phyloP scores from a whole-genome alignment of 2,888 invertebrate species.

The Oxystoma pomonae region DNA sequence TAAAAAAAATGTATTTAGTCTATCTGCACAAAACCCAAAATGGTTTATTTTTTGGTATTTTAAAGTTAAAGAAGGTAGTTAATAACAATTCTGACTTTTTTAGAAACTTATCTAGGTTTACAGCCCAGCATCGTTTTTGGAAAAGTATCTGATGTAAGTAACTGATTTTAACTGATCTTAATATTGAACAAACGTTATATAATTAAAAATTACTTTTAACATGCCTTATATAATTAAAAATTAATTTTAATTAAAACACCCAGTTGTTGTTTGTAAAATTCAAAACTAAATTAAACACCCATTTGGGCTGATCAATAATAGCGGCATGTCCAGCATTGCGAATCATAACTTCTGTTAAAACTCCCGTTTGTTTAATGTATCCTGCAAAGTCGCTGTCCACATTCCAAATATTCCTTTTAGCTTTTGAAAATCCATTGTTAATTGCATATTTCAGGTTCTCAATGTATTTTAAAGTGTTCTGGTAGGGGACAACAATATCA shows the following conservation, averaged over 20 bases:
- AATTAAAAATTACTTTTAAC: too few relatives aligned
- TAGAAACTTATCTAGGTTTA: too few relatives aligned
- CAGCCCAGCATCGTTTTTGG: too few relatives aligned
- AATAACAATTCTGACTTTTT: too few relatives aligned
- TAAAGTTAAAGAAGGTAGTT: too few relatives aligned
- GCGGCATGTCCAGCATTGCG: neutral
- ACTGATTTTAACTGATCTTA: too few relatives aligned
- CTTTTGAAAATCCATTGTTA: neutral
- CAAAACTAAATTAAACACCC: neutral
- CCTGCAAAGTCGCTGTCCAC: neutral
- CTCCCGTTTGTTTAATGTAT: neutral
- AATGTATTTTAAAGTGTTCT: neutral
- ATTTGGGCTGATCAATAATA: neutral
- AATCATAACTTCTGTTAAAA: neutral
- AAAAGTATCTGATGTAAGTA: too few relatives aligned
- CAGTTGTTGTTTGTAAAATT: neutral
- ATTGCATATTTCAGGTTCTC: neutral
- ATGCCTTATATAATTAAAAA: too few relatives aligned
- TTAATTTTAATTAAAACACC: neutral
- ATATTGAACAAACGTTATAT: too few relatives aligned
- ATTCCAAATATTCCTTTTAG: neutral
- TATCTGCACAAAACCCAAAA: too few relatives aligned
- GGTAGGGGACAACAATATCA: neutral
- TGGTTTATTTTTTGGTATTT: too few relatives aligned
- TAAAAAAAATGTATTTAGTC: too few relatives aligned